These are phyloP conservation scores for Ciona savignyi DNA, from an alignment of 23 tunicate genomes.

Conservation along the genomic window DNA sequence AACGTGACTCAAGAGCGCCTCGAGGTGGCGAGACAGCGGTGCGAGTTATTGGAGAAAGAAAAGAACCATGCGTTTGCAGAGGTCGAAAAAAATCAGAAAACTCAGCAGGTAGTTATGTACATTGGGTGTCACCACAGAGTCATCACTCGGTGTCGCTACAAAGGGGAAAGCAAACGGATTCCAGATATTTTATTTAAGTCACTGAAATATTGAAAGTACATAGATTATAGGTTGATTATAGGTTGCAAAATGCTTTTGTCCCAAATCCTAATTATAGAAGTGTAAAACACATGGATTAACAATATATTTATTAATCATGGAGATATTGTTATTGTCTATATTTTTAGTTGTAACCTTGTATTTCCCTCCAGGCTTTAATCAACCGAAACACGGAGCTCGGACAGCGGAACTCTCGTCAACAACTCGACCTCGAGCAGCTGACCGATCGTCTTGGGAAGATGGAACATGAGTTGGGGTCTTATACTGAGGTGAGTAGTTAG, in stretches of 20 bases:
- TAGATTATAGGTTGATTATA: too few species aligned
- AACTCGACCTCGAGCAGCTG: constrained; percentile 17
- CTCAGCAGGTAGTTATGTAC: constrained; percentile 47
- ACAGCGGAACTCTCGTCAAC: constrained; percentile 30
- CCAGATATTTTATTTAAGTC: too few species aligned
- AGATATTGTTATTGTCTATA: not conserved
- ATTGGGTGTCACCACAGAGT: not conserved
- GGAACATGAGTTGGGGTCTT: not conserved
- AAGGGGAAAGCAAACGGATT: too few species aligned
- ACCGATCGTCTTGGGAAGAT: constrained; percentile 10
- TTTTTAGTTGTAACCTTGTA: not conserved
- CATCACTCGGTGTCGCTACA: too few species aligned
- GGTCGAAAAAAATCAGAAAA: constrained; percentile 37
- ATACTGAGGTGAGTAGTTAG: not conserved
- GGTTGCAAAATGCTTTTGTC: too few species aligned
- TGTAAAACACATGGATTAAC: too few species aligned
- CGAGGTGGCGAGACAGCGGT: constrained; percentile 36
- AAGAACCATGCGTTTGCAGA: constrained; percentile 57
- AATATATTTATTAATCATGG: too few species aligned
- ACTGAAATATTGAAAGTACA: too few species aligned
- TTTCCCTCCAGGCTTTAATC: constrained; percentile 38
- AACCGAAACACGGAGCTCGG: constrained; percentile 76
- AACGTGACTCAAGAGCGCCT: constrained; percentile 23
- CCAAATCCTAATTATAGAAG: too few species aligned
- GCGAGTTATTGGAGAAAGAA: constrained; percentile 71